Conservation (phyloP, 1,140 invertebrate species). For the Drosophila lowei region DNA sequence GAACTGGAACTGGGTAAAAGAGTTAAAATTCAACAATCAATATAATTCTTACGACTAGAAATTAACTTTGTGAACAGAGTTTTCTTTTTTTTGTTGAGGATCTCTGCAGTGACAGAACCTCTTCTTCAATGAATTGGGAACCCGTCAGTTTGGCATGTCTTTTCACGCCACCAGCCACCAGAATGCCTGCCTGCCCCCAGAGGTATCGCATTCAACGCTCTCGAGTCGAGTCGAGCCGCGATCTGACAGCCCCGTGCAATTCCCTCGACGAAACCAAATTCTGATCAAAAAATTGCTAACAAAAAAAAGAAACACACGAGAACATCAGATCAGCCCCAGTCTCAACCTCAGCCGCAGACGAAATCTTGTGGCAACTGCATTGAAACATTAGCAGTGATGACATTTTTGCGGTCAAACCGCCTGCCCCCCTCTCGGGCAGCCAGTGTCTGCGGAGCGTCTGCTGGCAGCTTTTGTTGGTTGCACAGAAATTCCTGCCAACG, state of each 20-base stretch:
- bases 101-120: neutral
- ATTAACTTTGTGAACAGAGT: constrained; percentile 20
- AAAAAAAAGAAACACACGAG: constrained; percentile 16
- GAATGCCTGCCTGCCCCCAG: constrained; percentile 16
- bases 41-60: constrained; percentile 30
- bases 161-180: constrained; percentile 48
- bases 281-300: constrained; percentile 64
- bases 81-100: neutral
- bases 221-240: too few species aligned
- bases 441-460: constrained; percentile 51
- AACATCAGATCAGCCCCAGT: constrained; percentile 33
- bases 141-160: constrained; percentile 67
- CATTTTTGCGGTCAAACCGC: constrained; percentile 71
- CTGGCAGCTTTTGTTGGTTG: constrained; percentile 41
- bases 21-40: constrained; percentile 28
- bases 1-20: constrained; percentile 38
- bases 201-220: constrained; percentile 83
- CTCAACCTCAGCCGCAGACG: constrained; percentile 22
- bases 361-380: constrained; percentile 68
- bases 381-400: constrained; percentile 82
- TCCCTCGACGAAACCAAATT: constrained; percentile 63
- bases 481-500: constrained; percentile 70
- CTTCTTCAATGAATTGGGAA: constrained; percentile 8
- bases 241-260: constrained; percentile 37
- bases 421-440: constrained; percentile 10